Percentiles rank a stretch among this genome's conserved stretches.
These are phyloP conservation scores for Busseola fusca DNA, from an alignment of 2,888 invertebrate genomes.

Conservation along the genomic window DNA sequence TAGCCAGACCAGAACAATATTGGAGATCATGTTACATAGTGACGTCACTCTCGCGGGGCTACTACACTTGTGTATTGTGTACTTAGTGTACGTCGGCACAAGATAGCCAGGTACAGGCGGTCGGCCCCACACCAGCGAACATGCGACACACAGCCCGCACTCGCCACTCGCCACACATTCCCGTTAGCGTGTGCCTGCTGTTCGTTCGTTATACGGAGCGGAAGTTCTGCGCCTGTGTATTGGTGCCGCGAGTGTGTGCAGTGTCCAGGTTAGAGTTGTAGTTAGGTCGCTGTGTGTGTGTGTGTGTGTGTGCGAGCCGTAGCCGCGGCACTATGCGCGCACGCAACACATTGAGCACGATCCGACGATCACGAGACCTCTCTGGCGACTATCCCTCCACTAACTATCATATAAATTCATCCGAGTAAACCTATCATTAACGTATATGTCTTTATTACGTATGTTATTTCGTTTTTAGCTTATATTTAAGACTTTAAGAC, in stretches of 20 bases:
- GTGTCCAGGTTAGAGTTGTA: constrained; percentile 3
- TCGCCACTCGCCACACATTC: neutral
- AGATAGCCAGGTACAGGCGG: neutral
- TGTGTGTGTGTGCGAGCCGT: constrained; percentile 19
- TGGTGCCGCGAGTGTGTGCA: constrained; percentile 6
- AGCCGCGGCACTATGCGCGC: constrained; percentile 58
- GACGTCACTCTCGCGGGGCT: constrained; percentile 36
- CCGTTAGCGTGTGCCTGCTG: neutral
- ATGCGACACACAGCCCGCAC: neutral
- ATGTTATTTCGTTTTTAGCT: constrained; percentile 85
- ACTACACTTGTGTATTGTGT: neutral
- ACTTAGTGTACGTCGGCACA: constrained; percentile 3
- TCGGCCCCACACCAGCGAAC: neutral
- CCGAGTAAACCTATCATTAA: constrained; percentile 86
- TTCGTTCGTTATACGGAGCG: neutral
- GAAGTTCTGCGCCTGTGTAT: neutral
- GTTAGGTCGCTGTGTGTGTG: constrained; percentile 20
- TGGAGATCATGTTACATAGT: constrained; percentile 63
- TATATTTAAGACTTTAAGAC: constrained; percentile 76
- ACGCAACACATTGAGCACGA: constrained; percentile 60
- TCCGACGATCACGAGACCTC: constrained; percentile 58
- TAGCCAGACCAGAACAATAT: constrained; percentile 60
- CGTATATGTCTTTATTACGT: constrained; percentile 90
- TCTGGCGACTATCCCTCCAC: constrained; percentile 60
- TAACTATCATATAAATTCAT: constrained; percentile 84